phyloP scores from a whole-genome alignment of 2,888 invertebrate species.

The Thereva unica region DNA sequence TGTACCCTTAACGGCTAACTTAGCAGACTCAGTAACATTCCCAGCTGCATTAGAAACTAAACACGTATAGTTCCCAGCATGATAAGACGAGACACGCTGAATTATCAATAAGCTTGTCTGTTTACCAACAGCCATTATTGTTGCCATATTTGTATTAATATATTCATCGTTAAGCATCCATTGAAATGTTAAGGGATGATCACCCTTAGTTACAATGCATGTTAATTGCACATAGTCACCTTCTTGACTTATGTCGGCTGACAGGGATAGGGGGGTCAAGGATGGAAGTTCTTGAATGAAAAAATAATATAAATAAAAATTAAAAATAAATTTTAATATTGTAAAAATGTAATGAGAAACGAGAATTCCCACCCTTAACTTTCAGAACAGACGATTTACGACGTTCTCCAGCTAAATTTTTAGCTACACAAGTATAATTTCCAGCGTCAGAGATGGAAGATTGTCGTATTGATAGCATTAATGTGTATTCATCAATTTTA shows the following conservation, averaged over 20 bases:
- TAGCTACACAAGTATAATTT: slow-evolving; percentile 65
- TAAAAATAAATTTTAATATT: slow-evolving; percentile 5
- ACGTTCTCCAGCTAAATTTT: slow-evolving; percentile 63
- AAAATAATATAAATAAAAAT: slow-evolving; percentile 11
- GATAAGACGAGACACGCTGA: slow-evolving; percentile 64
- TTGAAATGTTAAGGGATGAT: slow-evolving; percentile 69
- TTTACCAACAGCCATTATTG: slow-evolving; percentile 53
- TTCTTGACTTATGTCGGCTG: slow-evolving; percentile 52
- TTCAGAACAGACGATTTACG: slow-evolving; percentile 61
- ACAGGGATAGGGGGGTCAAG: slow-evolving; percentile 52
- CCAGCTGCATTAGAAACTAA: slow-evolving; percentile 64
- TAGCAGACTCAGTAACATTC: slow-evolving; percentile 60
- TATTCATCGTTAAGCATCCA: slow-evolving; percentile 58
- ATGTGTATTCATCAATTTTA: slow-evolving; percentile 60
- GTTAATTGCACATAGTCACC: slow-evolving; percentile 81
- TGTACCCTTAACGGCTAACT: slow-evolving; percentile 66
- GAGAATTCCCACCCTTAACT: slow-evolving; percentile 61
- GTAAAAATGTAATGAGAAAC: slow-evolving; percentile 37
- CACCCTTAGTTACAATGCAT: slow-evolving; percentile 78
- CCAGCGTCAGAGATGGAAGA: slow-evolving; percentile 59
- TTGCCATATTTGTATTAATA: slow-evolving; percentile 48
- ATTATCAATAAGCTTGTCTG: slow-evolving; percentile 65
- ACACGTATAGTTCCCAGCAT: slow-evolving; percentile 67
- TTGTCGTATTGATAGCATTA: slow-evolving; percentile 59
- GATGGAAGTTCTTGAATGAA: slow-evolving; percentile 50